Conservation (phyloP, 2,888 invertebrate species). For the Cephus sareptanus region DNA sequence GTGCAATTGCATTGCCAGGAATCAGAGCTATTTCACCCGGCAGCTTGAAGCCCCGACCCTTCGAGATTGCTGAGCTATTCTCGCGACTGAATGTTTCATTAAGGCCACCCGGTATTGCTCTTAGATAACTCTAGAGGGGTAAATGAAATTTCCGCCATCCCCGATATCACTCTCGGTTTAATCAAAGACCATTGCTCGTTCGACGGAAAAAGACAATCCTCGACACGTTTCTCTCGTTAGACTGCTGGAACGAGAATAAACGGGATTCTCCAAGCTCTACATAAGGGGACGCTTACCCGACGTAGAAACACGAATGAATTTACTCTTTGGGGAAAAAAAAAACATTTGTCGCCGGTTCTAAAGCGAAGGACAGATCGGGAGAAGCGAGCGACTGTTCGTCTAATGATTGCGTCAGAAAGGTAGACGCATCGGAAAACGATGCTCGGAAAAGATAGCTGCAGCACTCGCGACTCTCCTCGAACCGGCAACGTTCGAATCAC, state of each 20-base stretch:
- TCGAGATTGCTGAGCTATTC: conserved; percentile 66
- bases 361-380: neutral
- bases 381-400: neutral
- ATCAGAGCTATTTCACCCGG: conserved; percentile 61
- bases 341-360: neutral
- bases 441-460: neutral
- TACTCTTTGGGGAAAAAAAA: neutral
- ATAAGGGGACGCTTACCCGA: neutral
- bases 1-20: conserved; percentile 66
- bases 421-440: neutral
- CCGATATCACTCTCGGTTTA: conserved; percentile 62
- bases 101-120: conserved; percentile 67
- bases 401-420: neutral
- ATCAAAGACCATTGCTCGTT: conserved; percentile 59
- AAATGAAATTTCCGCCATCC: conserved; percentile 67
- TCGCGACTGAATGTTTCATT: conserved; percentile 67
- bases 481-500: neutral
- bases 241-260: neutral
- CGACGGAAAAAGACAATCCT: conserved; percentile 13
- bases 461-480: neutral
- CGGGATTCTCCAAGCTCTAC: neutral
- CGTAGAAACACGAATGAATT: neutral
- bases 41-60: conserved; percentile 50
- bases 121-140: conserved; percentile 67
- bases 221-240: neutral